These are phyloP conservation scores for Adelosebastes latens DNA, from an alignment of 2,797 vertebrate genomes.

Conservation along the genomic window DNA sequence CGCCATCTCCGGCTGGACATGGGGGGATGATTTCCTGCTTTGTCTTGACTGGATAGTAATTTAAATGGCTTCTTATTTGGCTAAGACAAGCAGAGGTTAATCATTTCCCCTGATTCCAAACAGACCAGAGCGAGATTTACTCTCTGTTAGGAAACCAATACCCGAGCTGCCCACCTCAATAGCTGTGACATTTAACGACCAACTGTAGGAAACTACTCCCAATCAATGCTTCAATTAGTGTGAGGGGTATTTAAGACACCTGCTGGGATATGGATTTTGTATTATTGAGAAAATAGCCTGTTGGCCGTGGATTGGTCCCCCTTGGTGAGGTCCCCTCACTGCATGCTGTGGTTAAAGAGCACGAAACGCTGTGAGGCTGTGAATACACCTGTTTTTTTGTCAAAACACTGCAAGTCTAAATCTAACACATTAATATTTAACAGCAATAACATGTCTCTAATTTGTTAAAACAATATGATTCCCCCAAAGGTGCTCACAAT, in stretches of 20 bases:
- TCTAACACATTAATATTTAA: not conserved
- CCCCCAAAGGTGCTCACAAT: not conserved
- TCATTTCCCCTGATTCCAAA: slow-evolving; percentile 10
- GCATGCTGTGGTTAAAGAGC: slow-evolving; percentile 10
- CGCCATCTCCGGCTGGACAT: slow-evolving; percentile 1
- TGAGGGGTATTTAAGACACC: slow-evolving; percentile 29
- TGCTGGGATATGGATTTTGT: slow-evolving; percentile 35
- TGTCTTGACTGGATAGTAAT: slow-evolving; percentile 14
- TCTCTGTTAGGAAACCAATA: not conserved
- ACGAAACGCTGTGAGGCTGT: not conserved
- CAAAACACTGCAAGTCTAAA: not conserved
- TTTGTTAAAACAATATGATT: not conserved
- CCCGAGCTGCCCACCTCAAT: slow-evolving; percentile 12
- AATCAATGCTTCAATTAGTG: slow-evolving; percentile 37
- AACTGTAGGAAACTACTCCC: slow-evolving; percentile 9
- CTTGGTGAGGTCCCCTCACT: not conserved
- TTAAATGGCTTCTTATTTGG: slow-evolving; percentile 22
- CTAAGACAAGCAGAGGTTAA: slow-evolving; percentile 7
- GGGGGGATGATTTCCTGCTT: slow-evolving; percentile 30
- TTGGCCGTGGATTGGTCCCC: not conserved
- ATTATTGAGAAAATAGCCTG: slow-evolving; percentile 44
- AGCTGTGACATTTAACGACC: slow-evolving; percentile 44
- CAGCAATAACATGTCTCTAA: not conserved
- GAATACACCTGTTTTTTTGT: not conserved
- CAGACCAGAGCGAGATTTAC: not conserved